Percentiles rank a stretch among this genome's conserved stretches.
These are phyloP conservation scores for Gambusia holbrooki DNA, from an alignment of 2,113 vertebrate genomes.

Conservation along the genomic window DNA sequence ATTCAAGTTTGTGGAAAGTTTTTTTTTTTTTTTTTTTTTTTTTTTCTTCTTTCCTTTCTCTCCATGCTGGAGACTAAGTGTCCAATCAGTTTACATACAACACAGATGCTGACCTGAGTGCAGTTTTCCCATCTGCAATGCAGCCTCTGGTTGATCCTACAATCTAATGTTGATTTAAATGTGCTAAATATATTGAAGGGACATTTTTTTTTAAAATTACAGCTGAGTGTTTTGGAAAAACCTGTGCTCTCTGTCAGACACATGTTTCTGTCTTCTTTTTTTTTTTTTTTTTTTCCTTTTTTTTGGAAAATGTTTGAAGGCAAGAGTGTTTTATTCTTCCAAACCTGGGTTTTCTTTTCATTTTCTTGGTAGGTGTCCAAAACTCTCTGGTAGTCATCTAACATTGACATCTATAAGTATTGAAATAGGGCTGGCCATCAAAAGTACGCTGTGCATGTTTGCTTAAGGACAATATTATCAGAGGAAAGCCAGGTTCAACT, in stretches of 20 bases:
- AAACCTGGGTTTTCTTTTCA: slow-evolving; percentile 26
- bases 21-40: slow-evolving; percentile 39
- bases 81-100: slow-evolving; percentile 23
- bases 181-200: background rate
- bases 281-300: slow-evolving; percentile 33
- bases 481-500: slow-evolving; percentile 24
- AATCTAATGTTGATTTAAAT: background rate
- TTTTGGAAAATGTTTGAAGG: slow-evolving; percentile 1
- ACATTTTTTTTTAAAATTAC: background rate
- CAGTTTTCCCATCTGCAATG: background rate
- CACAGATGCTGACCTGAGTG: slow-evolving; percentile 15
- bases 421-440: slow-evolving; percentile 32
- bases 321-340: slow-evolving; percentile 21
- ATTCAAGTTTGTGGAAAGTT: slow-evolving; percentile 32
- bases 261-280: slow-evolving; percentile 21
- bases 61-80: slow-evolving; percentile 24
- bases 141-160: background rate
- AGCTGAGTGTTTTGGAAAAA: background rate
- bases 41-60: slow-evolving; percentile 23
- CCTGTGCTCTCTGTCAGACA: background rate
- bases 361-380: slow-evolving; percentile 50
- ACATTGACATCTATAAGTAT: slow-evolving; percentile 23
- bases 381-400: slow-evolving; percentile 31
- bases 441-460: slow-evolving; percentile 36
- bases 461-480: slow-evolving; percentile 35